A percentile compares a stretch with the other conserved stretches of the same genome.
These are phyloP conservation scores for Dolichotis patagonum DNA, from an alignment of 2,113 vertebrate genomes.

Conservation along the genomic window DNA sequence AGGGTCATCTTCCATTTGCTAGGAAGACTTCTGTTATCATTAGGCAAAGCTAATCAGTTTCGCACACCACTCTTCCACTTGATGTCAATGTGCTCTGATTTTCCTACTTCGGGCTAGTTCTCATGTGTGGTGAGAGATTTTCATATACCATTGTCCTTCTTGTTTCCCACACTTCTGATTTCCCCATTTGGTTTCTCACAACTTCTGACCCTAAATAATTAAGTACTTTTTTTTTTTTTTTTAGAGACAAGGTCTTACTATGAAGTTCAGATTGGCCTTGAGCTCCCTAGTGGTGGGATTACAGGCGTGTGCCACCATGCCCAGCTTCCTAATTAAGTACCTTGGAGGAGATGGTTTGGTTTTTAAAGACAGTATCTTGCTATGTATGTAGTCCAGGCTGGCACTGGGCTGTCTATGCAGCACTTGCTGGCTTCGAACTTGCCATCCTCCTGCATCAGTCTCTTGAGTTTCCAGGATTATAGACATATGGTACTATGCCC, in stretches of 20 bases:
- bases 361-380: background rate
- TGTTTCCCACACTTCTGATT: conserved; percentile 23
- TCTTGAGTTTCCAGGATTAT: background rate
- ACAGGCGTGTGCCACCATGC: no score
- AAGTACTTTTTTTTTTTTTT: background rate
- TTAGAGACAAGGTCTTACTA: no score
- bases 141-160: background rate
- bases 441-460: background rate
- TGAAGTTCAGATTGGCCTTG: no score
- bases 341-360: background rate
- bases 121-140: background rate
- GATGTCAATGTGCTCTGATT: background rate
- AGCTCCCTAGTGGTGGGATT: no score
- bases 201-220: conserved; percentile 49
- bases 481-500: background rate
- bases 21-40: background rate
- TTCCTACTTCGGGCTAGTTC: background rate
- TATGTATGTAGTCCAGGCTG: background rate
- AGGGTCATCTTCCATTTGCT: background rate
- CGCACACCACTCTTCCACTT: background rate
- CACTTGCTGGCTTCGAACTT: background rate
- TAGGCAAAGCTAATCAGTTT: conserved; percentile 28
- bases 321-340: background rate
- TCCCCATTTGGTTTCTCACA: background rate
- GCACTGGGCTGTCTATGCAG: background rate